These are phyloP conservation scores for Micropoecilia bifurca DNA, from an alignment of 2,797 vertebrate genomes.

Conservation along the genomic window DNA sequence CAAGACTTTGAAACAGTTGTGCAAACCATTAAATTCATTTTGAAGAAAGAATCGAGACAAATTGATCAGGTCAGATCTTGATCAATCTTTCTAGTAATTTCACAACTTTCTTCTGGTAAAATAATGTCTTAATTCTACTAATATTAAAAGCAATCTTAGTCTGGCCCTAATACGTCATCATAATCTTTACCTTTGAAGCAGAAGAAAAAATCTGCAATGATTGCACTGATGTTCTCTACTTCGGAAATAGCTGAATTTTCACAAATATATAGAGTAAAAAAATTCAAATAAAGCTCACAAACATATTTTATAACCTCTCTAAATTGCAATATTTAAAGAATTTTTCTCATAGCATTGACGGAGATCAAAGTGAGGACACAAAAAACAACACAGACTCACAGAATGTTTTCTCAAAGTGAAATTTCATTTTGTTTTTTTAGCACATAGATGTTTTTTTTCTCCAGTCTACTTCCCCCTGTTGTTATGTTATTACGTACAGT, in stretches of 20 bases:
- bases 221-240: too few species aligned
- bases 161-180: neutral
- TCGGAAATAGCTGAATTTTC: too few species aligned
- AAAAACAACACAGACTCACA: constrained; percentile 50
- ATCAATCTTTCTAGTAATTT: too few species aligned
- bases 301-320: neutral
- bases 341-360: neutral
- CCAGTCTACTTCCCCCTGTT: constrained; percentile 76
- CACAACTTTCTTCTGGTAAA: too few species aligned
- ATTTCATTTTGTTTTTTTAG: constrained; percentile 76
- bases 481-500: constrained; percentile 73
- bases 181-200: too few species aligned
- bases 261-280: neutral
- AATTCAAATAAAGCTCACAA: neutral
- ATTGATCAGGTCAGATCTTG: too few species aligned
- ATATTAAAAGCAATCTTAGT: neutral
- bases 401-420: constrained; percentile 81
- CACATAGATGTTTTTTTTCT: constrained; percentile 80
- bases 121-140: too few species aligned
- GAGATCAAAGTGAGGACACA: constrained; percentile 16
- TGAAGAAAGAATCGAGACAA: too few species aligned
- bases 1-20: too few species aligned
- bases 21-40: too few species aligned
- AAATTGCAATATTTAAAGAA: too few species aligned
- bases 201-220: too few species aligned